Evolutionary conservation across 2,113 vertebrate species (phyloP).

Genomic region (Rhinopomastus cyanomelas): DNA sequence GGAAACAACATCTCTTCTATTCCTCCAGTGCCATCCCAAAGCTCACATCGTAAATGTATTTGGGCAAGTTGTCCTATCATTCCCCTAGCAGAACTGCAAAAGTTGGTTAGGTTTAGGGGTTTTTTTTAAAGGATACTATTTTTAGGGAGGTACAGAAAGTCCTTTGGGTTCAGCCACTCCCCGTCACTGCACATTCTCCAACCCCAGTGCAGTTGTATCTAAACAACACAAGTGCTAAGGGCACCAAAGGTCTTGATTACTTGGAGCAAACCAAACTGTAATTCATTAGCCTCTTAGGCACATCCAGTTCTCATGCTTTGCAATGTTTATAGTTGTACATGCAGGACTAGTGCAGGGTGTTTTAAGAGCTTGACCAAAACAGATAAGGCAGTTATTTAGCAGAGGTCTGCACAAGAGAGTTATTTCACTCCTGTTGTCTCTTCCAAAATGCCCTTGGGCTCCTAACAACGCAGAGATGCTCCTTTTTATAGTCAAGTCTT

Average conservation of each 20-base stretch:
- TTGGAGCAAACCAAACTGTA: neutral
- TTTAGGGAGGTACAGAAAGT: constrained; percentile 25
- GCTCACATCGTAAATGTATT: neutral
- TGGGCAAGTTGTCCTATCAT: neutral
- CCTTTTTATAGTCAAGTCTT: neutral
- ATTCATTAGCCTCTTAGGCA: neutral
- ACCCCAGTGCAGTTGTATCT: neutral
- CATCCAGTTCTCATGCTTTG: neutral
- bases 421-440: neutral
- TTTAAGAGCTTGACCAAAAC: neutral
- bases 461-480: neutral
- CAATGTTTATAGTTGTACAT: neutral
- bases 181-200: neutral
- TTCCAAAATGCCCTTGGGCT: neutral
- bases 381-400: neutral
- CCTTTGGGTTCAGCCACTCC: neutral
- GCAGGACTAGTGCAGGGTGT: neutral
- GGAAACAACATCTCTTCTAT: neutral
- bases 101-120: rapidly evolving
- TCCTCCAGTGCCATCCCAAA: neutral
- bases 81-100: neutral
- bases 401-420: neutral
- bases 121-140: neutral
- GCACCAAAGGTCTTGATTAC: neutral
- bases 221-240: neutral